Percentiles rank a stretch among this genome's conserved stretches.
Conservation (phyloP, 2,797 vertebrate species). For the Coendou prehensilis region DNA sequence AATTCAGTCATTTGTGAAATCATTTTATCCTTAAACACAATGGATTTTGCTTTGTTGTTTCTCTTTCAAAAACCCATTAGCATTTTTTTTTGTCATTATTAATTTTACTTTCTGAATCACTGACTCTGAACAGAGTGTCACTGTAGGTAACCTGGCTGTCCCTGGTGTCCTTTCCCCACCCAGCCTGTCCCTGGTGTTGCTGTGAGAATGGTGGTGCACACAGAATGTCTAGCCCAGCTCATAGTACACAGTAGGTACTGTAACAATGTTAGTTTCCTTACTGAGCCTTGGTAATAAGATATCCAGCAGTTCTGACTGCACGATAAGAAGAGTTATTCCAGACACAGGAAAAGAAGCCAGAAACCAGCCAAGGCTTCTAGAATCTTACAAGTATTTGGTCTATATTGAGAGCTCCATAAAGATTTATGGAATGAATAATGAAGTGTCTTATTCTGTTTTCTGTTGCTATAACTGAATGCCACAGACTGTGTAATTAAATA, state of each 20-base stretch:
- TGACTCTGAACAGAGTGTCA: not conserved
- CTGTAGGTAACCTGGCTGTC: rapidly evolving
- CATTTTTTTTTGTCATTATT: not conserved
- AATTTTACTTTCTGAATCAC: rapidly evolving
- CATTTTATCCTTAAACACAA: not conserved
- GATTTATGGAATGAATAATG: not conserved
- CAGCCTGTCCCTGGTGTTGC: not conserved
- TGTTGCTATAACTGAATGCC: not conserved
- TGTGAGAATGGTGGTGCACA: not conserved
- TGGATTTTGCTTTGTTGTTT: not conserved
- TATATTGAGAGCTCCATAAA: not conserved
- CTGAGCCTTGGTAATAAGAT: not conserved
- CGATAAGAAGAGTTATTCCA: not conserved
- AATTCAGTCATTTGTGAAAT: not conserved
- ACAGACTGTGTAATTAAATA: not conserved
- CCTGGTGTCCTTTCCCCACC: not conserved
- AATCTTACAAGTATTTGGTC: not conserved
- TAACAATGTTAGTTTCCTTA: not conserved
- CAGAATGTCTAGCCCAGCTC: no score
- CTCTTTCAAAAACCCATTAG: not conserved
- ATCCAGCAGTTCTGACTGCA: not conserved
- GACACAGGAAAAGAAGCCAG: not conserved
- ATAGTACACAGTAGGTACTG: not conserved
- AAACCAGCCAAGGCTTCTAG: not conserved
- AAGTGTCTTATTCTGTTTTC: not conserved